Evolutionary conservation across 2,113 vertebrate species (phyloP).

Genomic region (Passer montanus): DNA sequence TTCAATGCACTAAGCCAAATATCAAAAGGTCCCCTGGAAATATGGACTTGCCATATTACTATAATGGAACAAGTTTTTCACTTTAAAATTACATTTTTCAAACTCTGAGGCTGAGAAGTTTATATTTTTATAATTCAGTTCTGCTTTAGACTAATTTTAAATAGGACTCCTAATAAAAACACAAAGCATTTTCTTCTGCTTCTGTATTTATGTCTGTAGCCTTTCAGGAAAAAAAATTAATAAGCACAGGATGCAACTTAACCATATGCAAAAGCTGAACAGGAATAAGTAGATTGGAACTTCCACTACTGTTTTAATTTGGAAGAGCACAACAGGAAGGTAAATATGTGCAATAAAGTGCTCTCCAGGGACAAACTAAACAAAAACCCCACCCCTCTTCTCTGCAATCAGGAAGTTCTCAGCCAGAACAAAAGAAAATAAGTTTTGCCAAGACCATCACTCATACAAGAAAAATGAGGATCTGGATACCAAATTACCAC

Average conservation of each 20-base stretch:
- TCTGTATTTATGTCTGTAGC: background rate
- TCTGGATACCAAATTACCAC: background rate
- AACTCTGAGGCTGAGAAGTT: background rate
- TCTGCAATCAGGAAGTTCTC: background rate
- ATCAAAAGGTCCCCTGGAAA: background rate
- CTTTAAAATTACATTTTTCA: background rate
- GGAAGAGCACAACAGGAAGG: background rate
- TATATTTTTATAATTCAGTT: background rate
- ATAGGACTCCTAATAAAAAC: background rate
- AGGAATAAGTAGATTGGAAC: background rate
- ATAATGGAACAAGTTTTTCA: background rate
- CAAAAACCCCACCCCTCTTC: background rate
- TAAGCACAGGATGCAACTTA: background rate
- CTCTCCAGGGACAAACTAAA: background rate
- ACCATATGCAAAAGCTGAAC: background rate
- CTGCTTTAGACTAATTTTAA: background rate
- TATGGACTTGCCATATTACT: rapidly evolving
- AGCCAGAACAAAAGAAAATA: background rate
- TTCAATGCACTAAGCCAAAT: background rate
- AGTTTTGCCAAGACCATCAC: background rate
- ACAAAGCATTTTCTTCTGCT: background rate
- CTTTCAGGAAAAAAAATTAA: background rate
- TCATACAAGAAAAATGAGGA: background rate
- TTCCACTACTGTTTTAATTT: background rate
- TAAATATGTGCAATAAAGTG: background rate